Evolutionary conservation across 2,888 invertebrate species (phyloP).

Genomic region (Drosophila mimetica): DNA sequence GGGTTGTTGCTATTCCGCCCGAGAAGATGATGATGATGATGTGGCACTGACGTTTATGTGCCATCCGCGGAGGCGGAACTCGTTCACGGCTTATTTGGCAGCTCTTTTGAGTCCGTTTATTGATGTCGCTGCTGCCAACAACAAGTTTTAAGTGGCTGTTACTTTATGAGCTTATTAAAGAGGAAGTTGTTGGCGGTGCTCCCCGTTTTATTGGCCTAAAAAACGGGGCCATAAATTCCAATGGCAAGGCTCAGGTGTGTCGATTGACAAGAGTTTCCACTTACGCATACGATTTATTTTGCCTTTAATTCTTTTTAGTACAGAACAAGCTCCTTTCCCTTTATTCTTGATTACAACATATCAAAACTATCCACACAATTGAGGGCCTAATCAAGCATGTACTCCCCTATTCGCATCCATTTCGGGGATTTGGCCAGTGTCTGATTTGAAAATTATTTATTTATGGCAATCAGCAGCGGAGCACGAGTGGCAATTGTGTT

Average conservation of each 20-base stretch:
- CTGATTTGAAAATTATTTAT: conserved; percentile 80
- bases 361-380: conserved; percentile 39
- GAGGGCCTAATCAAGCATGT: conserved; percentile 32
- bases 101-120: conserved; percentile 38
- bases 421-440: conserved; percentile 39
- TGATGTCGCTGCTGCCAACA: conserved; percentile 41
- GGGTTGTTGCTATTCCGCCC: conserved; percentile 20
- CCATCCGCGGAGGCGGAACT: conserved; percentile 34
- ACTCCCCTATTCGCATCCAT: conserved; percentile 10
- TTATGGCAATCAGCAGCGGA: conserved; percentile 57
- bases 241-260: conserved; percentile 24
- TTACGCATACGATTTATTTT: conserved; percentile 6
- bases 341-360: conserved; percentile 1
- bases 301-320: conserved; percentile 8
- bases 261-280: conserved; percentile 23
- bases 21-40: conserved; percentile 24
- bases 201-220: conserved; percentile 25
- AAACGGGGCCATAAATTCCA: conserved; percentile 25
- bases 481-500: conserved; percentile 49
- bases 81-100: conserved; percentile 50
- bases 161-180: conserved; percentile 50
- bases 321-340: neutral
- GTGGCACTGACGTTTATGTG: conserved; percentile 51
- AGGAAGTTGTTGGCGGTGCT: conserved; percentile 34
- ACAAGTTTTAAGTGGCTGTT: conserved; percentile 55